These are phyloP conservation scores for Okamejei kenojei DNA, from an alignment of 2,797 vertebrate genomes.

Conservation along the genomic window DNA sequence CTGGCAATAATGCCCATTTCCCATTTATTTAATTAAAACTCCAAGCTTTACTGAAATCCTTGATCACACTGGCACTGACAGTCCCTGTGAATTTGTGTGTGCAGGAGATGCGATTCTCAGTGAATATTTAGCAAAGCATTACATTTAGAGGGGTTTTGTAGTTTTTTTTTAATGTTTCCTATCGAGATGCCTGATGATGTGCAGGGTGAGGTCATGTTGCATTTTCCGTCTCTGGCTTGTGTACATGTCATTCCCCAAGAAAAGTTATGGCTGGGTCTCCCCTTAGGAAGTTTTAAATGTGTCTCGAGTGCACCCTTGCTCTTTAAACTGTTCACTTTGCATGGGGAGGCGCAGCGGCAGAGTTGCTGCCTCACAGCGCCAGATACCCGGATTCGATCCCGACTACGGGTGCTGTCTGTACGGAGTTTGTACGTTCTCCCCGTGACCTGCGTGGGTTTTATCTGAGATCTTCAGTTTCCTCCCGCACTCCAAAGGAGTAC, in stretches of 20 bases:
- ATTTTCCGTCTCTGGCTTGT: neutral
- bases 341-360: too few relatives aligned
- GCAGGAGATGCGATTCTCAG: conserved; percentile 18
- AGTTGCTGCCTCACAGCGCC: too few relatives aligned
- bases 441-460: too few relatives aligned
- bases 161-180: neutral
- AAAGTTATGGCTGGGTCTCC: neutral
- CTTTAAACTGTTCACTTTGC: neutral
- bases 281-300: neutral
- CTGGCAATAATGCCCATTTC: neutral
- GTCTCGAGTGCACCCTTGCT: neutral
- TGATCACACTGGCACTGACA: neutral
- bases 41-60: neutral
- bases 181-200: neutral
- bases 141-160: neutral
- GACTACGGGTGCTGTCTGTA: too few relatives aligned
- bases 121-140: conserved; percentile 17
- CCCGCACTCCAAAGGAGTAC: too few relatives aligned
- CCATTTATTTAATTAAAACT: neutral
- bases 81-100: conserved; percentile 21
- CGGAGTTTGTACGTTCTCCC: too few relatives aligned
- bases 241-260: neutral
- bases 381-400: too few relatives aligned
- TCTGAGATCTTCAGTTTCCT: too few relatives aligned
- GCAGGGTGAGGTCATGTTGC: neutral